Conservation (phyloP, 1,140 invertebrate genomes). For the Homalodisca vitripennis region DNA sequence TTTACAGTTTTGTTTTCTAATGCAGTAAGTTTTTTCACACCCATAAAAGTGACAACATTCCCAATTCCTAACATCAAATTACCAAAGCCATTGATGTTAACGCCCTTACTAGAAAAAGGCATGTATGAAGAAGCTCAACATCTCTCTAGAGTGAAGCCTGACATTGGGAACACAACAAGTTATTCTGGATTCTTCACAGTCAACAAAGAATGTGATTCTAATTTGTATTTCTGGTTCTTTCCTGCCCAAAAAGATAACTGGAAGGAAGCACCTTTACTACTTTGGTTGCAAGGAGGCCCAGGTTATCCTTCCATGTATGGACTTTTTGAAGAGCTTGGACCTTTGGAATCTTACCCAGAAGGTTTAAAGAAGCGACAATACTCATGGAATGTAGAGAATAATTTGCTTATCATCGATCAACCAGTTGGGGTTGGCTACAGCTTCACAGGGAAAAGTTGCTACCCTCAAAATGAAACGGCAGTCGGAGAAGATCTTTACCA, state of each 20-base stretch:
- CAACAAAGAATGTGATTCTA: slow-evolving; percentile 56
- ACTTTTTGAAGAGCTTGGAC: slow-evolving; percentile 64
- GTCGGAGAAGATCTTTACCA: slow-evolving; percentile 40
- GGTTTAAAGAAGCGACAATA: slow-evolving; percentile 46
- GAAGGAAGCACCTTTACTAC: slow-evolving; percentile 58
- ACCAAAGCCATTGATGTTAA: slow-evolving; percentile 29
- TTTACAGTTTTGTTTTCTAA: too few species aligned
- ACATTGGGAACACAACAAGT: slow-evolving; percentile 30
- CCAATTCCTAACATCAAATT: background rate
- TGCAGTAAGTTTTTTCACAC: background rate
- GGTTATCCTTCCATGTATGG: slow-evolving; percentile 68
- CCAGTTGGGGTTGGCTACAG: slow-evolving; percentile 54
- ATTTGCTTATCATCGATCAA: slow-evolving; percentile 75
- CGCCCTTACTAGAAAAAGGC: slow-evolving; percentile 24
- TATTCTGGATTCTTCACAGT: slow-evolving; percentile 73
- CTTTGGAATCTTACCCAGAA: slow-evolving; percentile 7
- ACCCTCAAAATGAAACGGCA: slow-evolving; percentile 62
- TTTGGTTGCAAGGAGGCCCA: slow-evolving; percentile 80
- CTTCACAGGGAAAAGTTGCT: slow-evolving; percentile 66
- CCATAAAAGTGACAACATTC: background rate
- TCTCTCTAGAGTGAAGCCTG: slow-evolving; percentile 5
- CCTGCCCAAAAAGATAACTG: slow-evolving; percentile 53
- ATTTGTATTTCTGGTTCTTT: slow-evolving; percentile 80
- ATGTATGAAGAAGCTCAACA: slow-evolving; percentile 20
- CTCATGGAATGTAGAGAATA: slow-evolving; percentile 25